Conservation (phyloP, 2,797 vertebrate genomes). For the Gastrophryne carolinensis region DNA sequence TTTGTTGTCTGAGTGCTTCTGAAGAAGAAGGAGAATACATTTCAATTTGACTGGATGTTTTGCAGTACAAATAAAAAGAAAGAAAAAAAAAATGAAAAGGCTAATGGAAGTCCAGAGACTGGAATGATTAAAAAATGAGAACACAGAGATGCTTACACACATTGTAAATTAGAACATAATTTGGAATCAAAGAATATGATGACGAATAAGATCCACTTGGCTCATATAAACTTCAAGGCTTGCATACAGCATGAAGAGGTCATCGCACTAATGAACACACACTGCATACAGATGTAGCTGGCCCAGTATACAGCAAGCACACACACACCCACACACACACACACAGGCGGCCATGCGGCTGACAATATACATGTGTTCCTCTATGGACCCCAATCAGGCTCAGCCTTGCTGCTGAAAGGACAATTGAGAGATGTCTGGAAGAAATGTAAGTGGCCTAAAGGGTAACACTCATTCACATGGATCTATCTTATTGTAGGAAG, state of each 20-base stretch:
- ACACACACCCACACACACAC: neutral
- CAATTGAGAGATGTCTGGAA: too few species aligned
- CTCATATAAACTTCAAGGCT: slow-evolving; percentile 31
- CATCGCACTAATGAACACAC: slow-evolving; percentile 6
- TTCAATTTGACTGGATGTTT: slow-evolving; percentile 44
- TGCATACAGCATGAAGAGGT: slow-evolving; percentile 28
- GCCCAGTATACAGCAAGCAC: neutral
- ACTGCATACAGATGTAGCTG: slow-evolving; percentile 28
- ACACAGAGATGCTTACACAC: slow-evolving; percentile 20
- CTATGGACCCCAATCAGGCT: too few species aligned
- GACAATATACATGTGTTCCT: too few species aligned
- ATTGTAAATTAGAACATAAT: slow-evolving; percentile 39
- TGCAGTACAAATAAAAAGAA: slow-evolving; percentile 25
- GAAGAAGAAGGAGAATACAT: slow-evolving; percentile 29
- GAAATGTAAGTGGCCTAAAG: too few species aligned
- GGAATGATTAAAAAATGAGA: slow-evolving; percentile 45
- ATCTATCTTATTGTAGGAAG: too few species aligned
- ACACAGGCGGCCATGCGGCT: too few species aligned
- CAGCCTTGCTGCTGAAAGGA: too few species aligned
- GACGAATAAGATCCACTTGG: slow-evolving; percentile 27
- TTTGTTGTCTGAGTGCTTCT: slow-evolving; percentile 50
- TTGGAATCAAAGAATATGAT: slow-evolving; percentile 41
- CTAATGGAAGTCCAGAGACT: slow-evolving; percentile 37
- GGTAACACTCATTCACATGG: too few species aligned
- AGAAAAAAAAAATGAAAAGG: slow-evolving; percentile 18